Evolutionary conservation across 2,113 vertebrate genomes (phyloP).

Genomic region (Perca schrenkii): DNA sequence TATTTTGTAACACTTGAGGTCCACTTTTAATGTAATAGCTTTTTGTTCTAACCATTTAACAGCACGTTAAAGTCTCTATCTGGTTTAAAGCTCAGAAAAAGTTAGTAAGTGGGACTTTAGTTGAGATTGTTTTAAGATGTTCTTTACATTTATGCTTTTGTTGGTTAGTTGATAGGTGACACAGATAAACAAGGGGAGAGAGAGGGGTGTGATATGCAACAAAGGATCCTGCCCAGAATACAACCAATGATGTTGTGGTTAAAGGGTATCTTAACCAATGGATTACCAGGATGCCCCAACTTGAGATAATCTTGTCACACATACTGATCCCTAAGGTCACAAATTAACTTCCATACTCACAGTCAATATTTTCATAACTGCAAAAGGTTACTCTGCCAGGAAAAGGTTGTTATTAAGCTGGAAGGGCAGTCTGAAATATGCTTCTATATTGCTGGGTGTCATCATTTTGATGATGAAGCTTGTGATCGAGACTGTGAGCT

Average conservation of each 20-base stretch:
- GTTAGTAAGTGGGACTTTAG: background rate
- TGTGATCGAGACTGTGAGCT: background rate
- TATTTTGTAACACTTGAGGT: background rate
- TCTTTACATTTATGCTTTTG: background rate
- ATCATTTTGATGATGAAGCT: background rate
- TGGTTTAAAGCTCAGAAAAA: background rate
- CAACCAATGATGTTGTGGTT: background rate
- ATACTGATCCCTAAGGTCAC: background rate
- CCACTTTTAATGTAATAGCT: background rate
- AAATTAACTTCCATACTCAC: background rate
- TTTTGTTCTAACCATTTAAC: no score
- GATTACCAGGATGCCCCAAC: background rate
- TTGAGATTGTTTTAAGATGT: background rate
- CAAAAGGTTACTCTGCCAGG: background rate
- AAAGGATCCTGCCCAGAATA: background rate
- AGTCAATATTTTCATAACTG: background rate
- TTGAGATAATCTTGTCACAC: background rate
- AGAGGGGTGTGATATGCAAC: background rate
- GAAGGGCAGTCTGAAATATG: background rate
- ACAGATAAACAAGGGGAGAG: background rate
- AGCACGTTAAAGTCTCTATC: background rate
- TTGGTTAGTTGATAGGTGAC: background rate
- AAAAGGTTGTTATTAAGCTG: background rate
- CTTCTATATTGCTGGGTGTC: background rate
- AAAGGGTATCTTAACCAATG: background rate